Evolutionary conservation across 2,113 vertebrate genomes (phyloP).

Genomic region (Gobiocypris rarus): DNA sequence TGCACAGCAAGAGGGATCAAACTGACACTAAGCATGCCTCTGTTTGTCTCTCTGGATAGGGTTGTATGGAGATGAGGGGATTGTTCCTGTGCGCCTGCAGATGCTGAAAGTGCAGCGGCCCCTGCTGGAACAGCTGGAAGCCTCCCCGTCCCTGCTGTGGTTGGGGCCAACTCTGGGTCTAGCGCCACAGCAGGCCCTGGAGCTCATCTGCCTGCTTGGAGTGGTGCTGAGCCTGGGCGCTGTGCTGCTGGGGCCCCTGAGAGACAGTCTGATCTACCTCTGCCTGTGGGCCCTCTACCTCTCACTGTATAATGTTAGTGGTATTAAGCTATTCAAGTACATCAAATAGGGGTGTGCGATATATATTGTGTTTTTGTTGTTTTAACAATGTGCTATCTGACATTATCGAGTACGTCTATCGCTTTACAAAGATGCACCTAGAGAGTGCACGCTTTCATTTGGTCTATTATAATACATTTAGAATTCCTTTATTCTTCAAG

Average conservation of each 20-base stretch:
- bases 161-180: constrained; percentile 73
- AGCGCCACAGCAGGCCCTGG: constrained; percentile 79
- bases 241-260: constrained; percentile 66
- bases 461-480: no score
- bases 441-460: no score
- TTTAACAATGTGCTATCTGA: no score
- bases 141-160: constrained; percentile 80
- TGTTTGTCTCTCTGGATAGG: constrained; percentile 66
- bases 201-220: constrained; percentile 81
- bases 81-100: constrained; percentile 75
- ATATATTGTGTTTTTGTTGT: no score
- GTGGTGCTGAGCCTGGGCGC: constrained; percentile 68
- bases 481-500: no score
- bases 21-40: not conserved
- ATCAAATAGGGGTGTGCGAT: not conserved
- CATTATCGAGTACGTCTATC: no score
- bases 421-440: no score
- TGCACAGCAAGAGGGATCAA: not conserved
- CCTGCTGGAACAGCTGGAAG: constrained; percentile 75
- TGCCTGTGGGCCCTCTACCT: constrained; percentile 77
- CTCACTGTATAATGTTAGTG: constrained; percentile 74
- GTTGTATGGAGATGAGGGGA: constrained; percentile 79
- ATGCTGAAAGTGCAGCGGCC: constrained; percentile 69
- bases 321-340: not conserved
- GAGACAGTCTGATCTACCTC: constrained; percentile 75